Base-by-base conservation (phyloP, 2,888 invertebrate genomes). In the Ellobium chinense region DNA sequence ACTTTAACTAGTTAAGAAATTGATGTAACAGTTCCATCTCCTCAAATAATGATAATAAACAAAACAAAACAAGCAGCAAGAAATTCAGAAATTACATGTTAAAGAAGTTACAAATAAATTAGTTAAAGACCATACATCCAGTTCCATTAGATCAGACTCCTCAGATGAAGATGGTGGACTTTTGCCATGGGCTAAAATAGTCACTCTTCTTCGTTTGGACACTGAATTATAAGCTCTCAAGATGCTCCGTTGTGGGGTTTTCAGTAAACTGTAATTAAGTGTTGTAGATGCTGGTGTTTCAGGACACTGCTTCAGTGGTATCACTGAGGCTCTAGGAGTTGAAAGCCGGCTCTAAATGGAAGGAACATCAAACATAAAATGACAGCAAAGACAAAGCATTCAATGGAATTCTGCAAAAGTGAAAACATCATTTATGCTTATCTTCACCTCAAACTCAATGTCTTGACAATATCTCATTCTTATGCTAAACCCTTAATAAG, bases 191-290 rank as follows among this genome's bases (percentile, higher is more conserved):
- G 37, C 21, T 36, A 86, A 83, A 87, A 90, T 89, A 14, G 89
- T 88, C 34, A 89, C 88, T 75, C 88, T 86, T 63, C 89, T 87
- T 69, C 89, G 88, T 76, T 89, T 89, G n/a, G 85, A 82, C 24
- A 86, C 83, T 46, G 89, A 88, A 68, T 84, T 85, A 9, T 82
- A 80, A 37, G 82, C 78, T 73, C 88, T 87, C 62, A 90, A 77
- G 34, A 89, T 90, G 66, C 89, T 88, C 78, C 88, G 85, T 66
- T 88, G 87, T 56, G 87, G 88, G 31, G 88, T 88, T 80, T 73
- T 79, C 39, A 29, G 39, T 14, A n/a, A 31, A n/a, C n/a, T 37
- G 3, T 9, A 4, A 18, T 68, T 76, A 34, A 56, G 76, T 24
- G 66, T 76, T 24, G 27, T 3, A 46, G 56, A 56, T 18, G 24